A percentile compares a stretch with the other conserved stretches of the same genome.
Evolutionary conservation across 1,140 invertebrate species (phyloP).

Genomic region (Phymastichus coffea): DNA sequence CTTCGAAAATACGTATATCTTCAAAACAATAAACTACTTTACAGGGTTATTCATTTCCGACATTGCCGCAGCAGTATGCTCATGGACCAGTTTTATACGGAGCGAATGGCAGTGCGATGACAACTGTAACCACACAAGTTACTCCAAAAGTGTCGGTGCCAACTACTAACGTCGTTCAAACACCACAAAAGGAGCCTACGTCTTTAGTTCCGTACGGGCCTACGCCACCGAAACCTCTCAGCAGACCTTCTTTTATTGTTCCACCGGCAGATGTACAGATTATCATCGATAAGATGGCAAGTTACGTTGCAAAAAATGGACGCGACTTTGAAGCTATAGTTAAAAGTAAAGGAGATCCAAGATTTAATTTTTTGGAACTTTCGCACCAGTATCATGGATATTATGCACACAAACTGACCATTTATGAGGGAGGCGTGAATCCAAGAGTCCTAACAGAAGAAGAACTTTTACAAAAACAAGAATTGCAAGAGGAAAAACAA

Average conservation of each 20-base stretch:
- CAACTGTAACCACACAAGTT: constrained; percentile 32
- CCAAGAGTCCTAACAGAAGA: constrained; percentile 52
- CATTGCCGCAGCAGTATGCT: constrained; percentile 49
- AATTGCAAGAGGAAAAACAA: constrained; percentile 52
- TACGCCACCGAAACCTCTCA: constrained; percentile 50
- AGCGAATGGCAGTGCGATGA: constrained; percentile 37
- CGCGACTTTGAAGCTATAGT: constrained; percentile 88
- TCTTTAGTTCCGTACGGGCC: constrained; percentile 52
- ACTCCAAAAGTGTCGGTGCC: constrained; percentile 24
- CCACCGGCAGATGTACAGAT: constrained; percentile 79
- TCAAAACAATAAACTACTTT: no score
- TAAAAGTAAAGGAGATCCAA: constrained; percentile 78
- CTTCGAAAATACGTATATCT: constrained; percentile 17
- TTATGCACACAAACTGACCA: constrained; percentile 66
- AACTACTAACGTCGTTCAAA: constrained; percentile 17
- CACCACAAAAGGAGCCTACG: constrained; percentile 34
- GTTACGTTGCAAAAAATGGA: constrained; percentile 93
- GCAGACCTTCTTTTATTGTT: constrained; percentile 57
- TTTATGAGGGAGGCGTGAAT: constrained; percentile 51
- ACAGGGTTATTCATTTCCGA: constrained; percentile 43
- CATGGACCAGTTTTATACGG: constrained; percentile 52
- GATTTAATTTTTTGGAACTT: constrained; percentile 79
- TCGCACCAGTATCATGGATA: constrained; percentile 75
- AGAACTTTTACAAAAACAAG: constrained; percentile 50
- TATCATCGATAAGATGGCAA: constrained; percentile 94